These are phyloP conservation scores for Biston stratarius DNA, from an alignment of 2,888 invertebrate species.

Conservation along the genomic window DNA sequence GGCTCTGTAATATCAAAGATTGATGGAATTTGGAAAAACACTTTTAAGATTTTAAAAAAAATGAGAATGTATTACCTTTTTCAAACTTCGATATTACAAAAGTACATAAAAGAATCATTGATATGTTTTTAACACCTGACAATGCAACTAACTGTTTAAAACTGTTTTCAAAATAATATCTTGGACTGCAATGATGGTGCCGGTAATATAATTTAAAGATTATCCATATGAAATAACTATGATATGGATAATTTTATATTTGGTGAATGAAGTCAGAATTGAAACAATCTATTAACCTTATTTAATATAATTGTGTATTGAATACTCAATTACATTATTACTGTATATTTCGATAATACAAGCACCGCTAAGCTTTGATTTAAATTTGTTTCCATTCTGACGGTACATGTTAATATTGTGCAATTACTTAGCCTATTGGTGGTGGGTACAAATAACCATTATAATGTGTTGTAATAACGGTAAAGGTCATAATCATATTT, in stretches of 20 bases:
- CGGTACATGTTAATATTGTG: conserved; percentile 46
- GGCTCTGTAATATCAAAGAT: conserved; percentile 67
- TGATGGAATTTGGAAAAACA: too few species aligned
- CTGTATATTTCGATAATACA: background rate
- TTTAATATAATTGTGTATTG: background rate
- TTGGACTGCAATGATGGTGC: conserved; percentile 45
- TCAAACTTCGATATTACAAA: conserved; percentile 41
- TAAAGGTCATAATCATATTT: conserved; percentile 53
- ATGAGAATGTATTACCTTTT: too few species aligned
- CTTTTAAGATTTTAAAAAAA: too few species aligned
- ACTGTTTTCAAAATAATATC: conserved; percentile 41
- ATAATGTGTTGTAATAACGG: conserved; percentile 43
- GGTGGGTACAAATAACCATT: conserved; percentile 61
- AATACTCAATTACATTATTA: background rate
- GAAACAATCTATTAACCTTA: conserved; percentile 19
- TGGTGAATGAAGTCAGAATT: conserved; percentile 40
- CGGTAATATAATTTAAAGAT: conserved; percentile 33
- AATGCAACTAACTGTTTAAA: conserved; percentile 36
- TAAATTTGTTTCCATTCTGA: conserved; percentile 42
- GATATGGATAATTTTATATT: conserved; percentile 45
- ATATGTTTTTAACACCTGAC: conserved; percentile 15
- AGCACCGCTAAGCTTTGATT: background rate
- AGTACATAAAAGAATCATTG: conserved; percentile 3
- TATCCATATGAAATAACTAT: conserved; percentile 30
- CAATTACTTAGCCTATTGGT: conserved; percentile 53